phyloP scores from a whole-genome alignment of 2,797 vertebrate genomes.

The Spinus pinus region DNA sequence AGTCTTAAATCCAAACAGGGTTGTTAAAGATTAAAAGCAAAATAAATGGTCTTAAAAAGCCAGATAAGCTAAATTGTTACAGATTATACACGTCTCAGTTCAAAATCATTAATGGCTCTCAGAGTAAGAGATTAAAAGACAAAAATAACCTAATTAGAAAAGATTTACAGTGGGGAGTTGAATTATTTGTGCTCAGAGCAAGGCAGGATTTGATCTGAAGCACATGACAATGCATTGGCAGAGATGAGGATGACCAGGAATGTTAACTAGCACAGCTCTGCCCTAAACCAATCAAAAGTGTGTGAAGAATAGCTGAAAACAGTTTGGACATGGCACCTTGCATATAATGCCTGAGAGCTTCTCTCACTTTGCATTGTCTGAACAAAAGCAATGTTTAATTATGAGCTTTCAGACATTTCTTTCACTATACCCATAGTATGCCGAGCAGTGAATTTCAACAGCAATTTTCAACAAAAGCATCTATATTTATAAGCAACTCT shows the following conservation, averaged over 20 bases:
- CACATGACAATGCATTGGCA: not conserved
- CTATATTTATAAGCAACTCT: slow-evolving; percentile 58
- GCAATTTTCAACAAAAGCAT: slow-evolving; percentile 11
- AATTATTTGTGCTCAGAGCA: slow-evolving; percentile 50
- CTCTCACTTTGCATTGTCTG: not conserved
- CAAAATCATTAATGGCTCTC: slow-evolving; percentile 60
- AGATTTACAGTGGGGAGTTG: slow-evolving; percentile 50
- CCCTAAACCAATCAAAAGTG: not conserved
- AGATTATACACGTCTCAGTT: slow-evolving; percentile 52
- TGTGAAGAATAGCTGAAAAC: not conserved
- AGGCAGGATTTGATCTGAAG: slow-evolving; percentile 14
- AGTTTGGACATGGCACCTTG: not conserved
- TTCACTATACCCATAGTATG: not conserved
- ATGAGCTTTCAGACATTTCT: slow-evolving; percentile 2
- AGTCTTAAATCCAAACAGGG: slow-evolving; percentile 14
- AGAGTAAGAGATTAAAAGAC: slow-evolving; percentile 49
- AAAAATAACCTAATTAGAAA: slow-evolving; percentile 66
- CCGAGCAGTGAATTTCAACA: slow-evolving; percentile 16
- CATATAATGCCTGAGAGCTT: not conserved
- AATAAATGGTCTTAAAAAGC: slow-evolving; percentile 52
- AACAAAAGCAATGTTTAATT: slow-evolving; percentile 34
- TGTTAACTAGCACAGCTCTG: slow-evolving; percentile 25
- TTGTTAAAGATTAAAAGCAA: slow-evolving; percentile 46
- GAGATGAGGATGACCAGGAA: not conserved
- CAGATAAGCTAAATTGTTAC: slow-evolving; percentile 63